Base-by-base conservation (phyloP, 1,140 invertebrate genomes). In the Aporrectodea caliginosa region DNA sequence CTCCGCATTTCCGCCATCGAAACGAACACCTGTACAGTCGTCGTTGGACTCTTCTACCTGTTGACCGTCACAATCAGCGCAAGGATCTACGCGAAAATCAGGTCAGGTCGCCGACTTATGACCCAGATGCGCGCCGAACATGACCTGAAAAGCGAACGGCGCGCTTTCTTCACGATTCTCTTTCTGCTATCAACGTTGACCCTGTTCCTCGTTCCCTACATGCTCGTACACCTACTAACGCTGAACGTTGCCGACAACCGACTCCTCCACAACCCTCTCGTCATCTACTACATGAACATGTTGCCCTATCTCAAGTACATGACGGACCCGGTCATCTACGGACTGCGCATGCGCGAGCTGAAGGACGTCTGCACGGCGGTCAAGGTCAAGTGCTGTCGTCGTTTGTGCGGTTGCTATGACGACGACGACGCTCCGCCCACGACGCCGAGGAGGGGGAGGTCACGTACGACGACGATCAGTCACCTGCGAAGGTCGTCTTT, bases 211-310 rank as follows among this genome's bases (percentile, higher is more conserved):
- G 35, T 81, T 14, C 80, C 80, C 16, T 78, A 73, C 72, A 33
- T 68, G 73, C 33, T 70, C 35, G 35, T 78, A 12, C 70, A 81
- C 35, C 27, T 81, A 0, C 16, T 74, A 0, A 78, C 80, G 22
- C 34, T 73, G 33, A 58, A 78, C 35, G 27, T 31, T 6, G 29
- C 43, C 27, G 75, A 32, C 30, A n/a, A 33, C 22, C 16, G 29
- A 16, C 58, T 34, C 30, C 32, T 35, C 22, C 29, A 77, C 6
- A 34, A 77, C 43, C 31, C 58, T 30, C 35, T 58, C 6, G n/a
- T 81, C 30, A 78, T 81, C 69, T 81, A 81, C 76, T 81, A 78
- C 70, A 81, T 81, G 76, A 78, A 69, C 31, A n/a, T 81, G 27
- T 31, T 81, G 30, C 76, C 80, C 16, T 81, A 81, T 31, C n/a